Conservation (phyloP, 1,140 invertebrate genomes). For the Parapsyche elsis region DNA sequence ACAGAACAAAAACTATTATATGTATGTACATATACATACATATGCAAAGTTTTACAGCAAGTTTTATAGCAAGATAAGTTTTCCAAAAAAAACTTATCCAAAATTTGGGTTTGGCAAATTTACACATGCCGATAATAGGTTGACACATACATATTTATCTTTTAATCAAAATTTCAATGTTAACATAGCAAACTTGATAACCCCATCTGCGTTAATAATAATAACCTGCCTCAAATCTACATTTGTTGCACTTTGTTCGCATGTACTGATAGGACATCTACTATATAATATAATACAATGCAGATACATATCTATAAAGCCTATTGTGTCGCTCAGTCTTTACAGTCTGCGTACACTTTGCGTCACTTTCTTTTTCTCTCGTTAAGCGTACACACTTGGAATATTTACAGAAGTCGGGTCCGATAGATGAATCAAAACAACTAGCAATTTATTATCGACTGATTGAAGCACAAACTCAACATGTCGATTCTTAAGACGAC, state of each 20-base stretch:
- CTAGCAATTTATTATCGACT: neutral
- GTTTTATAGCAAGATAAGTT: too few relatives aligned
- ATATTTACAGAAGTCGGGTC: too few relatives aligned
- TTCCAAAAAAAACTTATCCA: too few relatives aligned
- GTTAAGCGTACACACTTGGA: too few relatives aligned
- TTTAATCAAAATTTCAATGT: neutral
- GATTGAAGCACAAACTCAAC: neutral
- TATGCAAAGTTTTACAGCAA: too few relatives aligned
- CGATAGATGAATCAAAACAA: neutral
- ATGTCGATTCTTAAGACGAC: neutral
- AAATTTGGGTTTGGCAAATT: neutral
- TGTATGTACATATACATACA: too few relatives aligned
- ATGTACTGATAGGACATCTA: neutral
- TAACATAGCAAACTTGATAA: neutral
- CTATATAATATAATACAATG: too few relatives aligned
- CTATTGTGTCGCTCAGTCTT: too few relatives aligned
- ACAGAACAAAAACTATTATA: too few relatives aligned
- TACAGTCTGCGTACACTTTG: too few relatives aligned
- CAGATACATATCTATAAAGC: too few relatives aligned
- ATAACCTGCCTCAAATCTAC: conserved; percentile 4
- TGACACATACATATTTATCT: neutral
- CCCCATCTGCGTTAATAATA: neutral
- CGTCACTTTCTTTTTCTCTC: too few relatives aligned
- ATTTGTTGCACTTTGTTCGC: conserved; percentile 9
- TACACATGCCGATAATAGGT: neutral